Conservation (phyloP, 2,888 invertebrate species). For the Drosophila mayaguana region DNA sequence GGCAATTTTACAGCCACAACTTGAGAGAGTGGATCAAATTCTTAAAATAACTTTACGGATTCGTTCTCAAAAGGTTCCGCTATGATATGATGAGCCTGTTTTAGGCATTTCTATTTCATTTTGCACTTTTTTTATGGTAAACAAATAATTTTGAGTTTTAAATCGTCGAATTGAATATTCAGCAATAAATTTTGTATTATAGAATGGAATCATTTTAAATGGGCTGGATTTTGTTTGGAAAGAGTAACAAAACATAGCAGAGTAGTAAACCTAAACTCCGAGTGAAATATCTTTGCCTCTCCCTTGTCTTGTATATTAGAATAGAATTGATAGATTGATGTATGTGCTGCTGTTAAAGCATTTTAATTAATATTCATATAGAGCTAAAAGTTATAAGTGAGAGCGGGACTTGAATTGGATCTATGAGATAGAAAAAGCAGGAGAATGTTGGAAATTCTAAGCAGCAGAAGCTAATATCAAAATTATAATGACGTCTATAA, state of each 20-base stretch:
- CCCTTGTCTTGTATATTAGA: too few species aligned
- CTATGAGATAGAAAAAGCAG: too few species aligned
- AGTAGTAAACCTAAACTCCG: too few species aligned
- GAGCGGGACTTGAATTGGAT: too few species aligned
- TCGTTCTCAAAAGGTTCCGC: background rate
- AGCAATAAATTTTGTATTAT: background rate
- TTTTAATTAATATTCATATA: too few species aligned
- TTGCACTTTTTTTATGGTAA: background rate
- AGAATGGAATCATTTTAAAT: background rate
- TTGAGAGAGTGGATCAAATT: constrained; percentile 5
- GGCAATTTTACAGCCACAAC: constrained; percentile 16
- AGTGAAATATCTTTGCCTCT: too few species aligned
- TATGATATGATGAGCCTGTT: constrained; percentile 7
- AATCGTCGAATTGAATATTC: background rate
- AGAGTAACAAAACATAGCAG: too few species aligned
- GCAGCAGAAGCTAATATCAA: background rate
- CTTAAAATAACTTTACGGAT: constrained; percentile 15
- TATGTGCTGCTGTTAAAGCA: too few species aligned
- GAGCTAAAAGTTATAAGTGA: too few species aligned
- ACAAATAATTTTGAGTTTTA: background rate
- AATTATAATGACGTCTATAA: background rate
- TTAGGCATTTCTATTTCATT: background rate
- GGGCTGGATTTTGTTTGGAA: background rate
- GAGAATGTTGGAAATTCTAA: too few species aligned
- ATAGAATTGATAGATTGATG: too few species aligned